Conservation (phyloP, 2,888 invertebrate species). For the Lingula anatina region DNA sequence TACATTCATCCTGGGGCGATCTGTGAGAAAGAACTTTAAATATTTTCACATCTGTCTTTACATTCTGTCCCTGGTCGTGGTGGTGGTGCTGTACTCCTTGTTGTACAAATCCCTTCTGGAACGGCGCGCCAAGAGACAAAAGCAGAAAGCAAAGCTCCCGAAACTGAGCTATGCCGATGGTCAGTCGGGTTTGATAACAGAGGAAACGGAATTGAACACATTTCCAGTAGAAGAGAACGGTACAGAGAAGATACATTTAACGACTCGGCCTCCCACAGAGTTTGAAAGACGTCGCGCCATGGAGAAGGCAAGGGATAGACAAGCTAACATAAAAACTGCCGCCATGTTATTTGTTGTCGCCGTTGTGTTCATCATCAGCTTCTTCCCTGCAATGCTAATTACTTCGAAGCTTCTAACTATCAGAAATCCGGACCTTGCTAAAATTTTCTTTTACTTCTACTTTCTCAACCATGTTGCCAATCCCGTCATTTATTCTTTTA, state of each 20-base stretch:
- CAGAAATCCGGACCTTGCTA: too few relatives aligned
- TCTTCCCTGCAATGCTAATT: slow-evolving; percentile 3
- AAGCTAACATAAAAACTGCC: slow-evolving; percentile 3
- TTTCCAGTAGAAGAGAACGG: background rate
- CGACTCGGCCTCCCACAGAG: background rate
- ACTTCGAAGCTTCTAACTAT: background rate
- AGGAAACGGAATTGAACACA: too few relatives aligned
- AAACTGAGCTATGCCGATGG: background rate
- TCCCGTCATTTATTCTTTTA: slow-evolving; percentile 12
- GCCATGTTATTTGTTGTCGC: slow-evolving; percentile 2
- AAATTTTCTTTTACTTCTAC: slow-evolving; percentile 10
- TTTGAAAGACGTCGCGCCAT: background rate
- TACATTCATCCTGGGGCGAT: too few relatives aligned
- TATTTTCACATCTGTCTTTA: slow-evolving; percentile 40
- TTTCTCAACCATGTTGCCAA: slow-evolving; percentile 13
- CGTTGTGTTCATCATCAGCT: slow-evolving; percentile 1
- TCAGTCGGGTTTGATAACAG: background rate
- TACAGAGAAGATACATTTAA: background rate
- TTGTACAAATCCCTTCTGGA: slow-evolving; percentile 27
- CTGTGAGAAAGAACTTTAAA: too few relatives aligned
- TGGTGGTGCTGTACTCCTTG: slow-evolving; percentile 43
- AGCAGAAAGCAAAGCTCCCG: background rate
- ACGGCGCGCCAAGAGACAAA: slow-evolving; percentile 4
- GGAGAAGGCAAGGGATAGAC: background rate
- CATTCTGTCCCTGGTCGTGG: slow-evolving; percentile 39